Percentiles rank a stretch among this genome's conserved stretches.
These are phyloP conservation scores for Choristoneura fumiferana DNA, from an alignment of 1,140 invertebrate genomes.

Conservation along the genomic window DNA sequence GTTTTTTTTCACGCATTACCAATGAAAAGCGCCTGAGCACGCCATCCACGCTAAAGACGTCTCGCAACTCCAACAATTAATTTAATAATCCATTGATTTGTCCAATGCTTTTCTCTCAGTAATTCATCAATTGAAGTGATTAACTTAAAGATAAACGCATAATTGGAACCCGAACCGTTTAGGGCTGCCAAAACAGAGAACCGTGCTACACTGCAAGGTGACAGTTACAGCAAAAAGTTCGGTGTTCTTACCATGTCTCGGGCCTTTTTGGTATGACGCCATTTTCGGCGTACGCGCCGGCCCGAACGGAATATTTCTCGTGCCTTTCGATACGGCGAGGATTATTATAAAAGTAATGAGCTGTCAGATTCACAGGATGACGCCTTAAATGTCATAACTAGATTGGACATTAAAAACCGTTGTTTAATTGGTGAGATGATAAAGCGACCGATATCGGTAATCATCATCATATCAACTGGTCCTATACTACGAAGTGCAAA, in stretches of 20 bases:
- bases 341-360: constrained; percentile 37
- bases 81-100: constrained; percentile 9
- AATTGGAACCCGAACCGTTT: background rate
- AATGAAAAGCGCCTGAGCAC: too few relatives aligned
- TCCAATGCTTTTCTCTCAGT: background rate
- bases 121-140: constrained; percentile 13
- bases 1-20: too few relatives aligned
- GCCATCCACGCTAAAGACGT: too few relatives aligned
- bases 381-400: constrained; percentile 30
- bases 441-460: too few relatives aligned
- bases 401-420: too few relatives aligned
- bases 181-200: constrained; percentile 22
- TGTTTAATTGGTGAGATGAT: too few relatives aligned
- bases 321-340: background rate
- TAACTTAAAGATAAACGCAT: constrained; percentile 1
- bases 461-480: too few relatives aligned
- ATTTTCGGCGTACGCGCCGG: constrained; percentile 19
- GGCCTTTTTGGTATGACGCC: constrained; percentile 34
- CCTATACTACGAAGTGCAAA: too few relatives aligned
- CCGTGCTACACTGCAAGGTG: constrained; percentile 41
- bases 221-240: constrained; percentile 38
- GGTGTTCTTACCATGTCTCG: constrained; percentile 35
- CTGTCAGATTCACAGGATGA: constrained; percentile 44
- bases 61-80: too few relatives aligned
- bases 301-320: too few relatives aligned